Base-by-base conservation (phyloP, 2,888 invertebrate species). In the Netelia melanura region DNA sequence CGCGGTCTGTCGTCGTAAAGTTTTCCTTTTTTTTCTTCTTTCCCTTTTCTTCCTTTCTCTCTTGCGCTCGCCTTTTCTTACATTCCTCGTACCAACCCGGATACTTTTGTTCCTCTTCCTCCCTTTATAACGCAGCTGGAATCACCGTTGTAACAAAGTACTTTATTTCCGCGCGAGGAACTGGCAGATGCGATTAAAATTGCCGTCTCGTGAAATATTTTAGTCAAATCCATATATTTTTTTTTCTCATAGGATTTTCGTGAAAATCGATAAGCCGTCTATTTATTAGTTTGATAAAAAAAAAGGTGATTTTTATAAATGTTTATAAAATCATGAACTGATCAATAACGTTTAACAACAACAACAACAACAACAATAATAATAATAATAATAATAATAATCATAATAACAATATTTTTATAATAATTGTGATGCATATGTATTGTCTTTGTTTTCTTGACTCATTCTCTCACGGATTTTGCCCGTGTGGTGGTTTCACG, bases 1-100 rank as follows among this genome's bases (percentile, higher is more conserved):
- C 77, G 81, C 78, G 79, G 84, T 83, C 81, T 85, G 70, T 82
- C 86, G 84, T 90, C 90, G 89, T 91, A 90, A 91, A 90, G 86
- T 91, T 90, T 88, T 76, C 88, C 79, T 62, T 78, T 76, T 84
- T 70, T 72, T 43, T 58, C 52, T 75, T 64, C 8, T 48, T 25
- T 14, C 5, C 10, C 25, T 38, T 52, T 52, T 23, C 62, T 21
- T 17, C 61, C 52, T 52, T 11, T 71, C 10, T 43, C 56, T 14
- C 8, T 21, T 44, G 14, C 23, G 11, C n/a, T 70, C 52, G 25
- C n/a, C n/a, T 17, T 10, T 70, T 11, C 65, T 25, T 68, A 56
- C 48, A 38, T 70, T 65, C 61, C 30, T 72, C 48, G 10, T 62
- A 43, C 58, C 21, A 11, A 30, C 0, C n/a, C 61, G 44, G 23